These are phyloP conservation scores for Oxycera nigricornis DNA, from an alignment of 2,888 invertebrate genomes.

Conservation along the genomic window DNA sequence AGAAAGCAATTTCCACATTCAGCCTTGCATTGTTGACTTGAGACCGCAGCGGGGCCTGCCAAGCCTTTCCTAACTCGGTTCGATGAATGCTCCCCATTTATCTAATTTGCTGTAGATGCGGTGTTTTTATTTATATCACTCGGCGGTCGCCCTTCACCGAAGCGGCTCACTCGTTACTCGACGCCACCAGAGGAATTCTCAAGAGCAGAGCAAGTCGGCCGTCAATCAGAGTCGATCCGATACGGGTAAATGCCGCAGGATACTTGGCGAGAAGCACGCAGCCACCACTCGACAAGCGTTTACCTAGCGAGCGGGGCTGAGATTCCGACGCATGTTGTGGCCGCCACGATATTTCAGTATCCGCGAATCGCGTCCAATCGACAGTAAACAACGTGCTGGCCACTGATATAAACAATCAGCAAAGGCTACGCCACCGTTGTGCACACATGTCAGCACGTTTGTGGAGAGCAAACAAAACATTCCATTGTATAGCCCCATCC, in stretches of 20 bases:
- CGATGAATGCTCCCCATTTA: not conserved
- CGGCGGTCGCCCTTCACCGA: constrained; percentile 38
- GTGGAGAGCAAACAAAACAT: no score
- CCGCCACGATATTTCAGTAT: no score
- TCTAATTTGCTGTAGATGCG: not conserved
- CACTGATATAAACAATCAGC: no score
- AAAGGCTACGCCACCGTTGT: no score
- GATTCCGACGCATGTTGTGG: not conserved
- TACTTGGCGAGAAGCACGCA: no score
- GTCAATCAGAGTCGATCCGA: not conserved
- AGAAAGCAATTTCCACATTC: not conserved
- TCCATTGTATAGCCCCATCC: no score
- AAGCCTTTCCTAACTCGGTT: not conserved
- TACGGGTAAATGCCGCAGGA: not conserved
- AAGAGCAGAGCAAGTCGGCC: not conserved
- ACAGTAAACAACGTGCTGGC: no score
- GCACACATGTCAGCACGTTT: no score
- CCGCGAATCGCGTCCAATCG: no score
- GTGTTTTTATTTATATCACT: constrained; percentile 30
- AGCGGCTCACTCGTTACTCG: not conserved
- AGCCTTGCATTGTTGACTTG: not conserved
- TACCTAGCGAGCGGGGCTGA: not conserved
- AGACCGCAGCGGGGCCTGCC: not conserved
- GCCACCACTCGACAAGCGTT: not conserved
- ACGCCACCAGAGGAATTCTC: constrained; percentile 4